Evolutionary conservation across 2,113 vertebrate species (phyloP), one percentile per base, ranked within the genome.

Genomic region (Proteles cristata): DNA sequence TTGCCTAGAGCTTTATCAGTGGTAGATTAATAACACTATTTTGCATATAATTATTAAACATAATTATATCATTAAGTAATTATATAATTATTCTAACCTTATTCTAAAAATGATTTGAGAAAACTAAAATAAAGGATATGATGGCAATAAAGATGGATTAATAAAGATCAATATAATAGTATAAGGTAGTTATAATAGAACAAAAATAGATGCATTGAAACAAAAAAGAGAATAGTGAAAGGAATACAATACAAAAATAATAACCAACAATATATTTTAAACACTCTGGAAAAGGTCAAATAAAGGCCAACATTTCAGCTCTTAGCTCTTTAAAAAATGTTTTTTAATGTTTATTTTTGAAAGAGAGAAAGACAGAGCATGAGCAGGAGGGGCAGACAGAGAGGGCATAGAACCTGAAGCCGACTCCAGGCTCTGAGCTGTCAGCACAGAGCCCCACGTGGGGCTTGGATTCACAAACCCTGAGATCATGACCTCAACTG

Each of bases 201-300:
- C 53, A 55, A 6, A 73, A 55, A 88, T 35, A 83, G n/a, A 50
- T 74, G 77, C 82, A 86, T 6, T 6, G 31, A 81, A 28, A 19
- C 68, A 94, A 93, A 93, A 94, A 85, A 89, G 31, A n/a, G 63
- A 86, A 71, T 21, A 85, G 31, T 92, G 79, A 71, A 89, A 86
- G 77, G 25, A 83, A 69, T 74, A 73, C 7, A 65, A 79, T 28
- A 86, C 31, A 48, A 92, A 96, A 31, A 45, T 79, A 39, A 45
- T 61, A 88, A 73, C 10, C 7, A 84, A 79, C 82, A 26, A 12
- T 45, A 9, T 35, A 69, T 45, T 68, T 80, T 53, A 89, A 73
- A 88, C 17, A 9, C 15, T 96, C 85, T 77, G 69, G 28, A 84
- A 92, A 61, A 45, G 45, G 19, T n/a, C 7, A 61, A 65, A 85